Conservation (phyloP, 1,140 invertebrate species). For the Teleopsis dalmanni region DNA sequence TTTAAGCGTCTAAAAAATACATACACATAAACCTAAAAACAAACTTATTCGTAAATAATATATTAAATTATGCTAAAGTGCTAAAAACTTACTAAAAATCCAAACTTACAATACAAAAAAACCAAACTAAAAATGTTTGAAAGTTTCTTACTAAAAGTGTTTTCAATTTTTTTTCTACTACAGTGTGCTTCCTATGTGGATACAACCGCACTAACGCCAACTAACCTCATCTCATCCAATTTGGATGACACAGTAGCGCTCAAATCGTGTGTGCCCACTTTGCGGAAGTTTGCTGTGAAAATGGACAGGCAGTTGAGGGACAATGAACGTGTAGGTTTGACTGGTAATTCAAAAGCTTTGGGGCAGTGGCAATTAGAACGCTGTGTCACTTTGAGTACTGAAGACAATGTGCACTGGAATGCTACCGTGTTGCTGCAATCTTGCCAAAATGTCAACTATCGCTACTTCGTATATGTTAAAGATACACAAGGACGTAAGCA, state of each 20-base stretch:
- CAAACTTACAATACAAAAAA: no score
- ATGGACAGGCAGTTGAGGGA: slow-evolving; percentile 21
- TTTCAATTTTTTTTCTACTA: slow-evolving; percentile 13
- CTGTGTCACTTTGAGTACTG: slow-evolving; percentile 32
- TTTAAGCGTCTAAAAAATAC: no score
- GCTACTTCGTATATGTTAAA: slow-evolving; percentile 59
- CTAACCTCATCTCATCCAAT: slow-evolving; percentile 10
- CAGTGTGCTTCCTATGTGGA: slow-evolving; percentile 33
- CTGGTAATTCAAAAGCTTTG: slow-evolving; percentile 43
- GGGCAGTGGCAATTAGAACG: slow-evolving; percentile 46
- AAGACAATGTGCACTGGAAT: slow-evolving; percentile 42
- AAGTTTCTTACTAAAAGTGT: slow-evolving; percentile 1
- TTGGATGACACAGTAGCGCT: slow-evolving; percentile 17
- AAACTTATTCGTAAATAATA: no score
- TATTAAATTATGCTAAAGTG: no score
- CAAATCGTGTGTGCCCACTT: slow-evolving; percentile 20
- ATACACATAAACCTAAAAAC: no score
- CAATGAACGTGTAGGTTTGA: slow-evolving; percentile 44
- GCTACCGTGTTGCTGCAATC: slow-evolving; percentile 47
- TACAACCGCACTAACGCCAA: slow-evolving; percentile 13
- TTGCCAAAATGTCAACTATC: slow-evolving; percentile 54
- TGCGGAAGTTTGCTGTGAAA: slow-evolving; percentile 27
- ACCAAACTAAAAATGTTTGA: no score
- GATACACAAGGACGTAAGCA: slow-evolving; percentile 39
- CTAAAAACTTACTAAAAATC: no score